Conservation (phyloP, 2,797 vertebrate species). For the Phrynocephalus forsythii region DNA sequence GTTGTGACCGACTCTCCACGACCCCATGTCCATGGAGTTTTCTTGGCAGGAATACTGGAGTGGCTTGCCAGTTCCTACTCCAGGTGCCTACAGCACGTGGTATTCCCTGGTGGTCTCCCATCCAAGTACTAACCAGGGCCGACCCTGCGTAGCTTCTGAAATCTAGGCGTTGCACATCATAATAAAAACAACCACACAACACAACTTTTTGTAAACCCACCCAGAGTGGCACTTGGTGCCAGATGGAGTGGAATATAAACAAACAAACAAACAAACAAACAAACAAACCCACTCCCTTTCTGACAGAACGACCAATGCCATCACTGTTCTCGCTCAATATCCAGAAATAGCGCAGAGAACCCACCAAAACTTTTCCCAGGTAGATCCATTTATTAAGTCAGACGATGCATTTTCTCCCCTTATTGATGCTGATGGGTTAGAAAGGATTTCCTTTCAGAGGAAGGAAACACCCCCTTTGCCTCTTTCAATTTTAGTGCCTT, state of each 20-base stretch:
- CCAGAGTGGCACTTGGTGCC: too few species aligned
- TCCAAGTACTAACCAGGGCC: too few species aligned
- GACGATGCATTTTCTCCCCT: conserved; percentile 35
- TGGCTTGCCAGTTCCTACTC: too few species aligned
- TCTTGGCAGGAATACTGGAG: too few species aligned
- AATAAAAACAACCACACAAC: not conserved
- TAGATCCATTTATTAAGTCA: conserved; percentile 43
- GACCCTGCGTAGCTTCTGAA: too few species aligned
- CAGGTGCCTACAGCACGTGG: too few species aligned
- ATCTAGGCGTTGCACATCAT: not conserved
- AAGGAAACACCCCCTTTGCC: conserved; percentile 1
- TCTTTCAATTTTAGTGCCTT: conserved; percentile 26
- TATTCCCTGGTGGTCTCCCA: too few species aligned
- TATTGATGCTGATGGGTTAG: not conserved
- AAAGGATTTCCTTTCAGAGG: conserved; percentile 32
- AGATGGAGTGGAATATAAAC: too few species aligned
- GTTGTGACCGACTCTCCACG: too few species aligned
- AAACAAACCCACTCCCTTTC: not conserved
- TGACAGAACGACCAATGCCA: not conserved
- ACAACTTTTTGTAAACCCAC: too few species aligned
- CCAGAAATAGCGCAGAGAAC: not conserved
- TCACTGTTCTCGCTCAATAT: not conserved
- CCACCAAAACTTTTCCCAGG: conserved; percentile 19
- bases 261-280: too few species aligned
- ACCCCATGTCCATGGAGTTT: too few species aligned